Evolutionary conservation across 2,888 invertebrate genomes (phyloP), one percentile per base, ranked within the genome.

Genomic region (Cheilosia urbana): DNA sequence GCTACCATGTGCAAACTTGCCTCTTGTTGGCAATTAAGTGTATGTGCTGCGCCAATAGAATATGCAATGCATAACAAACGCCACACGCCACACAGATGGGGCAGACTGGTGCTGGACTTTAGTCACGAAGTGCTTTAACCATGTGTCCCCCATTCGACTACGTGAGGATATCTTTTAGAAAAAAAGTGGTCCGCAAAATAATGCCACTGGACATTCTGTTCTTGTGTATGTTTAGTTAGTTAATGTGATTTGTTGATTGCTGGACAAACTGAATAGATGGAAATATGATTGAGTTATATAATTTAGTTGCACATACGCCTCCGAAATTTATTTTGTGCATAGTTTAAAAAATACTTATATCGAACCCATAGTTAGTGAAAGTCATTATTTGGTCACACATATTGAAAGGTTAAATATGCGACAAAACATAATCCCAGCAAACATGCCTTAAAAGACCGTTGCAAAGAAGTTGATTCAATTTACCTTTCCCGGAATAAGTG

Each of bases 1-100:
- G 34, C 21, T 58, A 45, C 21, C 57, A 47, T 68, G 30, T 53
- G 58, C 60, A 58, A 55, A 53, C 19, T 40, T n/a, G 65, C 51
- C 63, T 58, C 69, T n/a, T 72, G 78, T 72, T 49, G 58, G 65
- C 60, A 72, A 79, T 79, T 79, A 79, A 58, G 78, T 72, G 57
- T 79, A 65, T 71, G 63, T 57, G 78, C 17, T 17, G 55, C 34
- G 19, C 62, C 57, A 71, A 65, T 78, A 71, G 65, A 63, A 72
- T 71, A 71, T 49, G 17, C 42, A 30, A 78, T 72, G 63, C 21
- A 51, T 34, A 57, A n/a, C 7, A 57, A 71, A 78, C 57, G 55
- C 47, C 45, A 57, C 78, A 78, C 57, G 55, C 47, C 45, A 45
- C 57, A 47, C 62, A 71, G 21, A 71, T 51, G 57, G 47, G 45